phyloP scores from a whole-genome alignment of 2,888 invertebrate genomes.

The Thereva unica region DNA sequence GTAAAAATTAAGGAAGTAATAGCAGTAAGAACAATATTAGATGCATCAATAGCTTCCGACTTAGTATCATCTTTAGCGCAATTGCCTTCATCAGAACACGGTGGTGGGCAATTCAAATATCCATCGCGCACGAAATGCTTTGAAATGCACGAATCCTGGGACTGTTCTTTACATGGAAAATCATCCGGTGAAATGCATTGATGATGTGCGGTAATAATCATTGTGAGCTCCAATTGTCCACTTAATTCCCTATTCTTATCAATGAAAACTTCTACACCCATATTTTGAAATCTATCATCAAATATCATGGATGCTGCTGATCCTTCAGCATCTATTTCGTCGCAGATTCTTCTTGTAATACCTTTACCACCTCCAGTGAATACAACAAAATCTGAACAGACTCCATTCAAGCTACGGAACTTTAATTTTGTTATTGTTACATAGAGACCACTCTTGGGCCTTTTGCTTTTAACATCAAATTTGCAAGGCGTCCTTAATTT shows the following conservation, averaged over 20 bases:
- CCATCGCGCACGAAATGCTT: constrained; percentile 54
- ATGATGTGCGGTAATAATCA: constrained; percentile 54
- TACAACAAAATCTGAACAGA: constrained; percentile 54
- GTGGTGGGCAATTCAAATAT: constrained; percentile 53
- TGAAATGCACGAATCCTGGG: constrained; percentile 53
- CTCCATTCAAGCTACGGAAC: constrained; percentile 48
- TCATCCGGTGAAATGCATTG: constrained; percentile 44
- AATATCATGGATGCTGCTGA: constrained; percentile 10
- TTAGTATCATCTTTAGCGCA: constrained; percentile 52
- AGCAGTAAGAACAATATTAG: constrained; percentile 55
- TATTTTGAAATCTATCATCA: constrained; percentile 4
- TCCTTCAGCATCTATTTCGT: constrained; percentile 12
- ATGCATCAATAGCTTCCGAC: constrained; percentile 49
- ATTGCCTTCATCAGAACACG: constrained; percentile 54
- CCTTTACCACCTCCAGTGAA: constrained; percentile 43
- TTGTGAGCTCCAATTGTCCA: constrained; percentile 52
- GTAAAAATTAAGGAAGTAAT: constrained; percentile 56
- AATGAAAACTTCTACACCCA: constrained; percentile 10
- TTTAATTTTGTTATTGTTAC: constrained; percentile 54
- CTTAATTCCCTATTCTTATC: constrained; percentile 41
- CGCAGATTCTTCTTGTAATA: constrained; percentile 12
- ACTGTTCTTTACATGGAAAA: constrained; percentile 51
- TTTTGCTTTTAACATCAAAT: constrained; percentile 51
- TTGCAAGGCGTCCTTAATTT: constrained; percentile 53
- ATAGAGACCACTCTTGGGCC: constrained; percentile 51